phyloP scores from a whole-genome alignment of 2,888 invertebrate species.

The Apotomis betuletana region DNA sequence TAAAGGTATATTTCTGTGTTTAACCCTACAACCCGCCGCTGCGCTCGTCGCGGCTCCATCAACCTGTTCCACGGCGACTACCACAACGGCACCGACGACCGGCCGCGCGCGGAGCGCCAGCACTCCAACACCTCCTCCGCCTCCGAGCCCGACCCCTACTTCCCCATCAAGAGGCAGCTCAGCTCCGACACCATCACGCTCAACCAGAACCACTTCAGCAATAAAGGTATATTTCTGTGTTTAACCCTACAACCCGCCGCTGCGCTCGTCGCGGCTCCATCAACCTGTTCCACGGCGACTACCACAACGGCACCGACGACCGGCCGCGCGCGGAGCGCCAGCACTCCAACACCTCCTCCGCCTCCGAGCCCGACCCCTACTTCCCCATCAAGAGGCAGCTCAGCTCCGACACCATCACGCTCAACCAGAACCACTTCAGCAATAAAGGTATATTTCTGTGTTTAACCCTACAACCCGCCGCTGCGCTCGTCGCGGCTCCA shows the following conservation, averaged over 20 bases:
- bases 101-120: constrained; percentile 26
- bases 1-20: constrained; percentile 47
- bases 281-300: constrained; percentile 86
- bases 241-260: constrained; percentile 87
- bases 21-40: constrained; percentile 87
- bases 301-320: constrained; percentile 63
- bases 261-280: constrained; percentile 89
- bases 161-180: constrained; percentile 81
- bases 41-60: constrained; percentile 88
- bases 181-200: constrained; percentile 83
- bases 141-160: constrained; percentile 51
- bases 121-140: constrained; percentile 52
- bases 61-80: constrained; percentile 86
- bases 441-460: constrained; percentile 51
- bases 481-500: constrained; percentile 88
- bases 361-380: constrained; percentile 50
- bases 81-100: constrained; percentile 63
- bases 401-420: constrained; percentile 83
- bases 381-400: constrained; percentile 81
- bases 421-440: constrained; percentile 63
- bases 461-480: constrained; percentile 87
- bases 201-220: constrained; percentile 61
- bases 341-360: constrained; percentile 53
- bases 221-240: constrained; percentile 50
- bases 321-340: neutral